Conservation (phyloP, 2,888 invertebrate species). For the Timema podura region DNA sequence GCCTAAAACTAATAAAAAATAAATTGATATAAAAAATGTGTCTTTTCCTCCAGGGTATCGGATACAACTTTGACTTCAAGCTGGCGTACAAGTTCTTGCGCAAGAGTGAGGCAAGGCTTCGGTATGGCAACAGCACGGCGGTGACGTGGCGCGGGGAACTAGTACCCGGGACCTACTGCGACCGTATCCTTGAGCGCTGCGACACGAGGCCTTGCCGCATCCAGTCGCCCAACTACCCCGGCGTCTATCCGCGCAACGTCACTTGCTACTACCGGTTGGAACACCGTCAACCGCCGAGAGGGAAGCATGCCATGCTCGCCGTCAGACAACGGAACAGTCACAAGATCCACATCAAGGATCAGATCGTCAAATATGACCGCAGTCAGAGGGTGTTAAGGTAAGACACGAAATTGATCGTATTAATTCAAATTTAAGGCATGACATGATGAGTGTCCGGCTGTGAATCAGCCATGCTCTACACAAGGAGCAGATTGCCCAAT, state of each 20-base stretch:
- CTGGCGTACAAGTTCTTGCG: conserved; percentile 78
- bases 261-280: conserved; percentile 74
- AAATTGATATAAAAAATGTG: too few relatives aligned
- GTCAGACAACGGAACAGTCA: conserved; percentile 74
- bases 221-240: conserved; percentile 87
- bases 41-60: conserved; percentile 55
- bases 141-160: conserved; percentile 72
- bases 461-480: too few relatives aligned
- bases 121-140: conserved; percentile 71
- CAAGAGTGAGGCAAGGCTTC: conserved; percentile 68
- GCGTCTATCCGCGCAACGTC: conserved; percentile 78
- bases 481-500: too few relatives aligned
- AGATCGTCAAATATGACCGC: conserved; percentile 69
- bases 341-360: conserved; percentile 74
- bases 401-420: conserved; percentile 39
- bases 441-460: neutral
- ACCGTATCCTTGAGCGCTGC: conserved; percentile 74
- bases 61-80: conserved; percentile 79
- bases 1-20: too few relatives aligned
- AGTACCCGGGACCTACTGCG: conserved; percentile 73
- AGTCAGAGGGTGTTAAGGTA: conserved; percentile 71
- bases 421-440: neutral
- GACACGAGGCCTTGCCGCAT: conserved; percentile 66
- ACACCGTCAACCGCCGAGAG: conserved; percentile 54
- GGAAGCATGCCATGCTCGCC: conserved; percentile 69